These are phyloP conservation scores for Psylliodes chrysocephalus DNA, from an alignment of 2,888 invertebrate species.

Conservation along the genomic window DNA sequence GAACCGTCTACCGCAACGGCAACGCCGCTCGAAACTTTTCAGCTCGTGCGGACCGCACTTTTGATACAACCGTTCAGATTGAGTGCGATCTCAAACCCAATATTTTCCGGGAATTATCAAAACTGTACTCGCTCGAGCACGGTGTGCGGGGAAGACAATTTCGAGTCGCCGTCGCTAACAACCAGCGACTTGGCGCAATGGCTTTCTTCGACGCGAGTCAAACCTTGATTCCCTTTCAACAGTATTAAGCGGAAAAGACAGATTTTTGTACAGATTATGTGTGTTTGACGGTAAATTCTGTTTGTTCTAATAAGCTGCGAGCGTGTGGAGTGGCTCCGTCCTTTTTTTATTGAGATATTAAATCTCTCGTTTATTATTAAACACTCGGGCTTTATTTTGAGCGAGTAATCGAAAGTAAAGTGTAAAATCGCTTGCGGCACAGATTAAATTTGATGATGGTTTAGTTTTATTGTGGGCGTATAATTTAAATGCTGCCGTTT, in stretches of 20 bases:
- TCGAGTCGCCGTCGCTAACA: conserved; percentile 52
- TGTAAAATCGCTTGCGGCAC: conserved; percentile 7
- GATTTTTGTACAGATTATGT: conserved; percentile 56
- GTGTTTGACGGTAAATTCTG: conserved; percentile 47
- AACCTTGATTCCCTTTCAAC: conserved; percentile 57
- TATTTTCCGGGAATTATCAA: conserved; percentile 46
- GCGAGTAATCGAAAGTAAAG: conserved; percentile 19
- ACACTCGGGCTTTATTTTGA: conserved; percentile 14
- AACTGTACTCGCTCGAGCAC: conserved; percentile 52
- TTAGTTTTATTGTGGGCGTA: background rate
- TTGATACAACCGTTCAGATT: conserved; percentile 42
- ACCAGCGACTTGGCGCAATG: conserved; percentile 53
- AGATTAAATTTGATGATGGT: conserved; percentile 9
- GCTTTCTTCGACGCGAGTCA: conserved; percentile 47
- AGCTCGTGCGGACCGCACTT: conserved; percentile 54
- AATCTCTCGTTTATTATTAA: conserved; percentile 23
- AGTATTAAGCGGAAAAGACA: conserved; percentile 57
- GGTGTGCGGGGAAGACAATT: conserved; percentile 57
- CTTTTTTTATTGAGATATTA: conserved; percentile 27
- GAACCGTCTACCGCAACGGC: conserved; percentile 30
- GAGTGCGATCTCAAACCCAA: background rate
- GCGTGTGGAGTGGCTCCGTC: conserved; percentile 24
- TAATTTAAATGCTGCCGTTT: too few relatives aligned
- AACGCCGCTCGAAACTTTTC: conserved; percentile 50
- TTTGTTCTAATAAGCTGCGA: conserved; percentile 47